phyloP scores from a whole-genome alignment of 2,888 invertebrate species.

The Cyrtodaria siliqua region DNA sequence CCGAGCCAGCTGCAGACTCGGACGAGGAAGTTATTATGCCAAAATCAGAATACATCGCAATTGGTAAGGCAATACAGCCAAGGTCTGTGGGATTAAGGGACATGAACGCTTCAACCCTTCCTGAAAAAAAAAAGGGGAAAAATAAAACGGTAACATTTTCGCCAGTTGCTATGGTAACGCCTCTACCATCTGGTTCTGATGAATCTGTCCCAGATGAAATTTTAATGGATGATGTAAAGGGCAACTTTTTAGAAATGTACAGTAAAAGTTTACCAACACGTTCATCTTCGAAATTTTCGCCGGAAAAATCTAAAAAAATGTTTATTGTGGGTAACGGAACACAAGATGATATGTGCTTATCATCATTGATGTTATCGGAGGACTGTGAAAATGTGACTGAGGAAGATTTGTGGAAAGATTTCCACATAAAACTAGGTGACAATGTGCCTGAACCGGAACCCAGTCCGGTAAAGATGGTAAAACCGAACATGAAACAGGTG shows the following conservation, averaged over 20 bases:
- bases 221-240: conserved; percentile 59
- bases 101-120: conserved; percentile 54
- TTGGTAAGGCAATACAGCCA: conserved; percentile 51
- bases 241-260: conserved; percentile 66
- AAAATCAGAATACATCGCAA: conserved; percentile 57
- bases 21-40: conserved; percentile 57
- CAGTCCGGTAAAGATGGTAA: conserved; percentile 11
- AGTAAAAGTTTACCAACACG: conserved; percentile 60
- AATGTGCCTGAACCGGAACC: conserved; percentile 23
- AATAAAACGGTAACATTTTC: conserved; percentile 81
- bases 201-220: conserved; percentile 74
- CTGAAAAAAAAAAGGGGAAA: conserved; percentile 66
- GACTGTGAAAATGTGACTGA: conserved; percentile 69
- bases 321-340: conserved; percentile 26
- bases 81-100: conserved; percentile 45
- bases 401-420: conserved; percentile 69
- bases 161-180: conserved; percentile 80
- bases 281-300: conserved; percentile 20
- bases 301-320: conserved; percentile 47
- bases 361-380: conserved; percentile 43
- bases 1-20: conserved; percentile 25
- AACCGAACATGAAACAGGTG: conserved; percentile 16
- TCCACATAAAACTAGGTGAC: conserved; percentile 60
- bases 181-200: conserved; percentile 77
- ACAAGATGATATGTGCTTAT: conserved; percentile 57